phyloP scores from a whole-genome alignment of 2,113 vertebrate species.

The Nymphicus hollandicus region DNA sequence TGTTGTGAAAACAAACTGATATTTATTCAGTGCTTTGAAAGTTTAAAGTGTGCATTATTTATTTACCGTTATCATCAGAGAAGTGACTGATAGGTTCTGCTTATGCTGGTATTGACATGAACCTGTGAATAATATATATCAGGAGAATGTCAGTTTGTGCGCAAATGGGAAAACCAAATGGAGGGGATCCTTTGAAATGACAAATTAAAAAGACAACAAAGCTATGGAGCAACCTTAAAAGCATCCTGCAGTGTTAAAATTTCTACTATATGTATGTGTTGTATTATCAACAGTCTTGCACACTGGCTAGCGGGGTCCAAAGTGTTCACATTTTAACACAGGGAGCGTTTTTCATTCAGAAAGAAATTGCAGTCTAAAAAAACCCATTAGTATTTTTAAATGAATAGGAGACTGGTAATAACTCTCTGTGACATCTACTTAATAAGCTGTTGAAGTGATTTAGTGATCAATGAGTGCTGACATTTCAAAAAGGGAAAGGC shows the following conservation, averaged over 20 bases:
- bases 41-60: slow-evolving; percentile 52
- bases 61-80: slow-evolving; percentile 45
- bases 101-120: slow-evolving; percentile 20
- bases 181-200: not conserved
- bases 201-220: slow-evolving; percentile 14
- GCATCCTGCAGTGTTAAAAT: not conserved
- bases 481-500: slow-evolving; percentile 56
- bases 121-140: slow-evolving; percentile 17
- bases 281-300: not conserved
- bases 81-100: slow-evolving; percentile 3
- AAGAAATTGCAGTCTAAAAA: slow-evolving; percentile 30
- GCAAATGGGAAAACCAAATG: slow-evolving; percentile 28
- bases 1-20: slow-evolving; percentile 41
- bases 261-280: not conserved
- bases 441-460: slow-evolving; percentile 69
- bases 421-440: slow-evolving; percentile 67
- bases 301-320: not conserved
- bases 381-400: slow-evolving; percentile 38
- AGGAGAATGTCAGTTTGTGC: slow-evolving; percentile 23
- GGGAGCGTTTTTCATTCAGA: slow-evolving; percentile 41
- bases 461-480: slow-evolving; percentile 58
- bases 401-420: slow-evolving; percentile 37
- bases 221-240: not conserved
- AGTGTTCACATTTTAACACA: not conserved
- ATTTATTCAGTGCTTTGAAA: slow-evolving; percentile 41